These are phyloP conservation scores for Hemistola chrysoprasaria DNA, from an alignment of 2,888 invertebrate genomes.

Conservation along the genomic window DNA sequence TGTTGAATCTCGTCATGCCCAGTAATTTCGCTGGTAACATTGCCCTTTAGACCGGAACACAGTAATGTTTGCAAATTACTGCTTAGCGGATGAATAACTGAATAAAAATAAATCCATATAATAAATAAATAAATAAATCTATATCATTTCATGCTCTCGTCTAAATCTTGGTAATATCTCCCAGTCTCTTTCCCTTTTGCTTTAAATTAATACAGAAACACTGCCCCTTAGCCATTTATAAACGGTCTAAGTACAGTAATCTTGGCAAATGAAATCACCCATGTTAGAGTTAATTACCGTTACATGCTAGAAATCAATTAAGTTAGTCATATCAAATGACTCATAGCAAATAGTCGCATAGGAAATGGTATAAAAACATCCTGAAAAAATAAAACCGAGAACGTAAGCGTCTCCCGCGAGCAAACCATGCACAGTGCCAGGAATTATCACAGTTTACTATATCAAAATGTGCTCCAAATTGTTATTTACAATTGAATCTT, in stretches of 20 bases:
- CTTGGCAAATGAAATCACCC: constrained; percentile 54
- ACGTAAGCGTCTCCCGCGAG: constrained; percentile 11
- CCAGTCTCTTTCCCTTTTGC: too few relatives aligned
- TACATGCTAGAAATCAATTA: constrained; percentile 70
- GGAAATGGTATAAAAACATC: constrained; percentile 30
- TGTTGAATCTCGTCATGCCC: too few relatives aligned
- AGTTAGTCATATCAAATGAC: constrained; percentile 72
- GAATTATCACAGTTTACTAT: not conserved
- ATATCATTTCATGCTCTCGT: too few relatives aligned
- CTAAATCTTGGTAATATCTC: too few relatives aligned
- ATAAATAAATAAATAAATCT: too few relatives aligned
- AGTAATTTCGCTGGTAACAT: too few relatives aligned
- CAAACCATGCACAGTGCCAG: constrained; percentile 11
- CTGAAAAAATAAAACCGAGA: constrained; percentile 15
- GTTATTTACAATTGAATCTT: constrained; percentile 3
- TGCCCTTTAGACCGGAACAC: too few relatives aligned
- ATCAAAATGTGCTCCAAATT: constrained; percentile 1
- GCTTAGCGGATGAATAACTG: too few relatives aligned
- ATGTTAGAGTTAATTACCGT: constrained; percentile 65
- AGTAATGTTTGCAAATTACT: too few relatives aligned
- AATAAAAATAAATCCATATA: too few relatives aligned
- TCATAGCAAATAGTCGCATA: constrained; percentile 52
- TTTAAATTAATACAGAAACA: too few relatives aligned
- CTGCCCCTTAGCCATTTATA: too few relatives aligned
- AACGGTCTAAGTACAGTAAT: constrained; percentile 6